Evolutionary conservation across 2,113 vertebrate genomes (phyloP).

Genomic region (Platichthys flesus): DNA sequence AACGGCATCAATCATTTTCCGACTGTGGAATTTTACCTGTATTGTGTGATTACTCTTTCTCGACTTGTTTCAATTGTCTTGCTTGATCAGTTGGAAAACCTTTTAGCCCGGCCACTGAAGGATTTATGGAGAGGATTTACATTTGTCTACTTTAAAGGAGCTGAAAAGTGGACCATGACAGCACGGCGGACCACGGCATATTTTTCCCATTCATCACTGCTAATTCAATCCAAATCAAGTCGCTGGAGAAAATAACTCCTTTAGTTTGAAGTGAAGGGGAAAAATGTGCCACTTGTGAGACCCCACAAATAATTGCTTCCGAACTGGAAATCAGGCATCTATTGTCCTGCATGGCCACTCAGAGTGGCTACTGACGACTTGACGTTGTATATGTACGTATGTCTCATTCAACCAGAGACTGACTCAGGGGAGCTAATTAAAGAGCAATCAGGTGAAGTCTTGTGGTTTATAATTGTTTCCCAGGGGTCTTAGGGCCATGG

Average conservation of each 20-base stretch:
- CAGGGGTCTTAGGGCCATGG: constrained; percentile 46
- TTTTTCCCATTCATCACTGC: background rate
- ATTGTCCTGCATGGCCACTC: constrained; percentile 33
- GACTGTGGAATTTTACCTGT: constrained; percentile 48
- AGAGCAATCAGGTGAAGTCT: constrained; percentile 70
- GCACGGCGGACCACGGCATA: background rate
- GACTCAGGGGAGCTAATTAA: constrained; percentile 74
- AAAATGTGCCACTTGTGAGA: constrained; percentile 24
- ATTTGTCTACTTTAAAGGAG: constrained; percentile 19
- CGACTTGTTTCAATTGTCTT: constrained; percentile 38
- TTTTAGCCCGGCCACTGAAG: constrained; percentile 36
- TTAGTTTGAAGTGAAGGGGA: background rate
- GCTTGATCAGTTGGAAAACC: constrained; percentile 47
- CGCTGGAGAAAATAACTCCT: background rate
- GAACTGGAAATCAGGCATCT: constrained; percentile 25
- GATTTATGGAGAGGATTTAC: constrained; percentile 29
- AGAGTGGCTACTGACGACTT: constrained; percentile 33
- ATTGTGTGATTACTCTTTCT: constrained; percentile 49
- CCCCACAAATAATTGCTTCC: constrained; percentile 18
- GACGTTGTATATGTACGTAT: constrained; percentile 20
- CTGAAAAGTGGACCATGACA: constrained; percentile 12
- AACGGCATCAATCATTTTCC: constrained; percentile 55
- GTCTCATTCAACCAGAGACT: constrained; percentile 57
- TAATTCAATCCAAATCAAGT: constrained; percentile 35
- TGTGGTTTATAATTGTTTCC: constrained; percentile 71